phyloP scores from a whole-genome alignment of 2,113 vertebrate species.

The Cynoglossus semilaevis region DNA sequence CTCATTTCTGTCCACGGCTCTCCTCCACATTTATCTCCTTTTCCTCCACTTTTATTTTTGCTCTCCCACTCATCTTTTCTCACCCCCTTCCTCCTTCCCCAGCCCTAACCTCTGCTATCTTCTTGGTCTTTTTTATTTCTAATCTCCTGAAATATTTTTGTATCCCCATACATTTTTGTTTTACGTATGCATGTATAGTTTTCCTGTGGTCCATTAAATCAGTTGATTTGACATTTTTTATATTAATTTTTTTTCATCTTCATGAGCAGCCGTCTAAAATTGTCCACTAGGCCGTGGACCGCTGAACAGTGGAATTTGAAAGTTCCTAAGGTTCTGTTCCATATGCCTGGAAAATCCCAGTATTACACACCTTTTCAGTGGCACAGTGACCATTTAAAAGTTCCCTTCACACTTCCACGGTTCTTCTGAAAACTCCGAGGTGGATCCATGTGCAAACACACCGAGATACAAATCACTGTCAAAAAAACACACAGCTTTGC shows the following conservation, averaged over 20 bases:
- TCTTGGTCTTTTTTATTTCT: too few relatives aligned
- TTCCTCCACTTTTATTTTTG: conserved; percentile 15
- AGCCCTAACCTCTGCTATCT: not conserved
- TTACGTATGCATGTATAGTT: conserved; percentile 15
- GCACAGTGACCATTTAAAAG: conserved; percentile 59
- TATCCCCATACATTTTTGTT: not conserved
- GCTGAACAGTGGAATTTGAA: conserved; percentile 61
- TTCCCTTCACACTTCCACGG: conserved; percentile 64
- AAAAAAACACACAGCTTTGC: conserved; percentile 7
- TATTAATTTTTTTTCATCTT: conserved; percentile 51
- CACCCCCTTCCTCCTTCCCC: not conserved
- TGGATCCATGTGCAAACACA: not conserved
- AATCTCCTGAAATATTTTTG: not conserved
- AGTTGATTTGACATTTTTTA: conserved; percentile 36
- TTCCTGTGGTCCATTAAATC: conserved; percentile 58
- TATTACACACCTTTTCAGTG: conserved; percentile 22
- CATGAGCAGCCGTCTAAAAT: conserved; percentile 63
- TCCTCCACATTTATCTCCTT: conserved; percentile 37
- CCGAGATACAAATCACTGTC: conserved; percentile 27
- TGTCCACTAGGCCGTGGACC: conserved; percentile 53
- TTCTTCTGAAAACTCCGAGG: conserved; percentile 15
- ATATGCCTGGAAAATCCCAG: too few relatives aligned
- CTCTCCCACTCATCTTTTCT: conserved; percentile 15
- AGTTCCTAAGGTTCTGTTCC: conserved; percentile 27
- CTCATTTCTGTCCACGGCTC: not conserved